A percentile compares a stretch with the other conserved stretches of the same genome.
Conservation (phyloP, 37 sponge, comb jelly and placozoan genomes). For the Aplysina aerophoba region DNA sequence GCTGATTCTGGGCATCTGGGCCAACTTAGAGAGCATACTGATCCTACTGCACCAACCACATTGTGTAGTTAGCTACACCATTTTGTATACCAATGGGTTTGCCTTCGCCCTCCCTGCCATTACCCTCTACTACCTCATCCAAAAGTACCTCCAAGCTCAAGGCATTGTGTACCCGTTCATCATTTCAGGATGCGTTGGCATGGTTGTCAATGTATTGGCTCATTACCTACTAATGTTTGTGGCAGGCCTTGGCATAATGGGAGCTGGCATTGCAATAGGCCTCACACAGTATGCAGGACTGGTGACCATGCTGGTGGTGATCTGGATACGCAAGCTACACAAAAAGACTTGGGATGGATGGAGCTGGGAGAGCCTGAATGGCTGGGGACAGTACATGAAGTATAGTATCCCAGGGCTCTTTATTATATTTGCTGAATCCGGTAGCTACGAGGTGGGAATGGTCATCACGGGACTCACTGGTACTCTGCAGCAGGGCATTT, state of each 20-base stretch:
- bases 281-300: background rate
- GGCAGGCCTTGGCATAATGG: constrained; percentile 28
- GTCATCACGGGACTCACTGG: constrained; percentile 4
- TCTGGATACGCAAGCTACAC: constrained; percentile 50
- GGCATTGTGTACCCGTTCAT: constrained; percentile 50
- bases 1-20: constrained; percentile 33
- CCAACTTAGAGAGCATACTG: constrained; percentile 58
- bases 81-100: too few relatives aligned
- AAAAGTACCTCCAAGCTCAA: constrained; percentile 66
- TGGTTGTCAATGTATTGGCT: constrained; percentile 27
- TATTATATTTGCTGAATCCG: constrained; percentile 9
- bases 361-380: constrained; percentile 66
- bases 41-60: constrained; percentile 42
- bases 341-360: constrained; percentile 72
- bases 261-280: constrained; percentile 26
- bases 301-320: constrained; percentile 30
- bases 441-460: constrained; percentile 7
- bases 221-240: constrained; percentile 49
- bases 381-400: constrained; percentile 56
- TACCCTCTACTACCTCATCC: constrained; percentile 29
- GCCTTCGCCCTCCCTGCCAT: too few relatives aligned
- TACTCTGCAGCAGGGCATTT: background rate
- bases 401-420: constrained; percentile 56
- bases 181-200: background rate
- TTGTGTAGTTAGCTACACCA: constrained; percentile 57